A percentile compares a stretch with the other conserved stretches of the same genome.
phyloP scores from a whole-genome alignment of 2,113 vertebrate genomes.

The Myotis lucifugus region DNA sequence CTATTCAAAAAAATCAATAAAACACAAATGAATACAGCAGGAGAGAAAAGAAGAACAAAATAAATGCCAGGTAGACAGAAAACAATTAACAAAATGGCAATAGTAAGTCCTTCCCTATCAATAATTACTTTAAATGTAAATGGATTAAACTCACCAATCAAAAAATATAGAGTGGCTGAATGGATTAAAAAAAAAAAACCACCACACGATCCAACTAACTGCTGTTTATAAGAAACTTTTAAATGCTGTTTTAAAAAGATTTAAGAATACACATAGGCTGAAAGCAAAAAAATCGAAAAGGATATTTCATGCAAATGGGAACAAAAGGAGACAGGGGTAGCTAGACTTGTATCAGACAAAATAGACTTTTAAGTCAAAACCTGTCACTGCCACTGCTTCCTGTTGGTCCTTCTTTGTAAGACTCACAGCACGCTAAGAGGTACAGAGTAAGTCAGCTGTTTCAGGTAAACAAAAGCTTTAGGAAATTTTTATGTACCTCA shows the following conservation, averaged over 20 bases:
- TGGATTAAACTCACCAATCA: background rate
- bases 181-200: no score
- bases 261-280: background rate
- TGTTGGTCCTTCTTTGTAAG: background rate
- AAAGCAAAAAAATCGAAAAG: background rate
- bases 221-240: background rate
- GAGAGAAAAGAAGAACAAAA: background rate
- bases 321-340: background rate
- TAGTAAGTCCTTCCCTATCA: background rate
- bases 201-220: background rate
- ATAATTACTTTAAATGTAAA: constrained; percentile 19
- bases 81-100: background rate
- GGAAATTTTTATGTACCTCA: background rate
- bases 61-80: background rate
- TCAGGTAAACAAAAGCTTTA: background rate
- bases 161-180: background rate
- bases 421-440: background rate
- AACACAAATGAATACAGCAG: background rate
- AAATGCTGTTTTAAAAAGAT: background rate
- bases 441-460: background rate
- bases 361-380: background rate
- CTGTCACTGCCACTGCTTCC: background rate
- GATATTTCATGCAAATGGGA: background rate
- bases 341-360: background rate
- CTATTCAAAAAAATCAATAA: background rate